Evolutionary conservation across 2,888 invertebrate genomes (phyloP).

Genomic region (Imbricaverruca yamaguchii): DNA sequence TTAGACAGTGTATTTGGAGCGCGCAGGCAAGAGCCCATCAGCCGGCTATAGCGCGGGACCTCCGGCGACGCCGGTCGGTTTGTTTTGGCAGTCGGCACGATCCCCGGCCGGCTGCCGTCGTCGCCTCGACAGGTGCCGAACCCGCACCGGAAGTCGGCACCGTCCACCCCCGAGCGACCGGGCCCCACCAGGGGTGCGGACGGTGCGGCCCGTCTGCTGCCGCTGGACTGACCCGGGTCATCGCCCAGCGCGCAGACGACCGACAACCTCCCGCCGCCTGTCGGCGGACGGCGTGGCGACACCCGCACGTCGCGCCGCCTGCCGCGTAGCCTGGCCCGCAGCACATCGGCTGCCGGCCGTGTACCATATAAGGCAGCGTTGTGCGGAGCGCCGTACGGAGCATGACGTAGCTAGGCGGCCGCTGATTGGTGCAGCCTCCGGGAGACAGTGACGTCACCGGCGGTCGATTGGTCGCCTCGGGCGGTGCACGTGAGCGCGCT

Average conservation of each 20-base stretch:
- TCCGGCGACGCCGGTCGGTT: neutral
- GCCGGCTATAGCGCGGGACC: no score
- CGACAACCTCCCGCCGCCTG: neutral
- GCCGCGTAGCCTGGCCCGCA: no score
- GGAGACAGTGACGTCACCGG: neutral
- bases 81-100: neutral
- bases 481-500: slow-evolving; percentile 8
- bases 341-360: neutral
- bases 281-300: no score
- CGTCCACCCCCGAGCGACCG: neutral
- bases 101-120: no score
- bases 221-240: no score
- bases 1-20: no score
- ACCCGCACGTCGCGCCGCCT: no score
- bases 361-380: slow-evolving; percentile 10
- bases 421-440: neutral
- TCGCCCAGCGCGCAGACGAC: neutral
- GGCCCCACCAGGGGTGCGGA: neutral
- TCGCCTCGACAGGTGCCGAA: no score
- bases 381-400: neutral
- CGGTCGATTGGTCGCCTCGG: slow-evolving; percentile 12
- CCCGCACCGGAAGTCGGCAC: no score
- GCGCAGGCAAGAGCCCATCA: no score
- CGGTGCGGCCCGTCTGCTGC: no score
- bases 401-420: neutral